These are phyloP conservation scores for Gallinago media DNA, from an alignment of 2,113 vertebrate species.

Conservation along the genomic window DNA sequence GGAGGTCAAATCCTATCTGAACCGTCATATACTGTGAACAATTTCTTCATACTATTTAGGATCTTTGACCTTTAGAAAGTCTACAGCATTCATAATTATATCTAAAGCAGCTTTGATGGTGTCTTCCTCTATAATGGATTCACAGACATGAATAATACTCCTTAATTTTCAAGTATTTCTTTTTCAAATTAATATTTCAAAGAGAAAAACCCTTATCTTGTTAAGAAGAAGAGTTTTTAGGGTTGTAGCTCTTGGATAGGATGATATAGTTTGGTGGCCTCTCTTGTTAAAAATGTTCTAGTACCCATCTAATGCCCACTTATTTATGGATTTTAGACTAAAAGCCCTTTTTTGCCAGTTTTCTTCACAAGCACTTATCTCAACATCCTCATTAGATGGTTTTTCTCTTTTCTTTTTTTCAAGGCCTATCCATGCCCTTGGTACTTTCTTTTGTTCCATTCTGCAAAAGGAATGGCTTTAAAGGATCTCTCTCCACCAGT, in stretches of 20 bases:
- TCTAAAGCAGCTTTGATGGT: slow-evolving; percentile 66
- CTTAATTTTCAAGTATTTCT: slow-evolving; percentile 84
- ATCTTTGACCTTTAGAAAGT: slow-evolving; percentile 68
- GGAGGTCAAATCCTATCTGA: slow-evolving; percentile 55
- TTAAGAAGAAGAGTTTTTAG: slow-evolving; percentile 73
- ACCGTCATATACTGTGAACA: slow-evolving; percentile 33
- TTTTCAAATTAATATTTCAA: slow-evolving; percentile 79
- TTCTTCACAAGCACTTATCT: slow-evolving; percentile 87
- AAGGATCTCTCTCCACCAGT: slow-evolving; percentile 82
- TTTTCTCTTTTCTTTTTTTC: slow-evolving; percentile 84
- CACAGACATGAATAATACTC: slow-evolving; percentile 79
- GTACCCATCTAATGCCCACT: slow-evolving; percentile 83
- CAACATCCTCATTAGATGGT: slow-evolving; percentile 86
- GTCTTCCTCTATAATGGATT: slow-evolving; percentile 73
- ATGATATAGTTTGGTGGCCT: slow-evolving; percentile 76
- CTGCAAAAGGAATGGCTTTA: slow-evolving; percentile 86
- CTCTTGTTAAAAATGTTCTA: slow-evolving; percentile 83
- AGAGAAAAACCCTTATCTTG: slow-evolving; percentile 74
- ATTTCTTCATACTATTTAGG: slow-evolving; percentile 51
- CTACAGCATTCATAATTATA: slow-evolving; percentile 72
- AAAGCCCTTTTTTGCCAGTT: slow-evolving; percentile 86
- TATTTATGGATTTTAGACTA: slow-evolving; percentile 86
- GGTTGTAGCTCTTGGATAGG: slow-evolving; percentile 73
- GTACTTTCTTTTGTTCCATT: slow-evolving; percentile 83
- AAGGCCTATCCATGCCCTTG: slow-evolving; percentile 80